Evolutionary conservation across 2,797 vertebrate genomes (phyloP).

Genomic region (Peromyscus attwateri): DNA sequence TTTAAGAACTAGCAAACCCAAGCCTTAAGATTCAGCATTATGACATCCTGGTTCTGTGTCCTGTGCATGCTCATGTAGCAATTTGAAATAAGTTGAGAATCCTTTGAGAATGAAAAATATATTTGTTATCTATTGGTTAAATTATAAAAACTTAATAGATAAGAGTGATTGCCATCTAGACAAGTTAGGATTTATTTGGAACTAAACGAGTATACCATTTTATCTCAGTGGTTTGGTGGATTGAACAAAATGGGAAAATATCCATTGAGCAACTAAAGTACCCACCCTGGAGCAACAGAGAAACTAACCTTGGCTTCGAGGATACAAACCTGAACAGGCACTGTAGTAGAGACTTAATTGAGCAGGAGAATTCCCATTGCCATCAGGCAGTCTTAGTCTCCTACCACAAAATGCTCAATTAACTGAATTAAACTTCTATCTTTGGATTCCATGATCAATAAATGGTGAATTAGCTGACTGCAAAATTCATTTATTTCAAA

Average conservation of each 20-base stretch:
- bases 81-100: not conserved
- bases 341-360: rapidly evolving
- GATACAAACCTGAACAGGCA: not conserved
- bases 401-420: not conserved
- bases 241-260: not conserved
- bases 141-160: not conserved
- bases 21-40: not conserved
- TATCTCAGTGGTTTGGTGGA: not conserved
- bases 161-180: not conserved
- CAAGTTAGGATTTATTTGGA: not conserved
- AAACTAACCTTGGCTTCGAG: not conserved
- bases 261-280: not conserved
- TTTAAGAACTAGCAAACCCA: conserved; percentile 45
- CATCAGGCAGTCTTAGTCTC: not conserved
- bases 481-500: not conserved
- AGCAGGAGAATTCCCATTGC: not conserved
- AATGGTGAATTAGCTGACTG: not conserved
- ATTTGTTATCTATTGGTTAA: not conserved
- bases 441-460: not conserved
- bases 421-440: not conserved
- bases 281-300: not conserved
- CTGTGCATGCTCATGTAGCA: not conserved
- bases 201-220: not conserved
- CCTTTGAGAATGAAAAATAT: not conserved
- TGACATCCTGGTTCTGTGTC: not conserved